A percentile compares a stretch with the other conserved stretches of the same genome.
These are phyloP conservation scores for Lasioglossum baleicum DNA, from an alignment of 1,140 invertebrate genomes.

Conservation along the genomic window DNA sequence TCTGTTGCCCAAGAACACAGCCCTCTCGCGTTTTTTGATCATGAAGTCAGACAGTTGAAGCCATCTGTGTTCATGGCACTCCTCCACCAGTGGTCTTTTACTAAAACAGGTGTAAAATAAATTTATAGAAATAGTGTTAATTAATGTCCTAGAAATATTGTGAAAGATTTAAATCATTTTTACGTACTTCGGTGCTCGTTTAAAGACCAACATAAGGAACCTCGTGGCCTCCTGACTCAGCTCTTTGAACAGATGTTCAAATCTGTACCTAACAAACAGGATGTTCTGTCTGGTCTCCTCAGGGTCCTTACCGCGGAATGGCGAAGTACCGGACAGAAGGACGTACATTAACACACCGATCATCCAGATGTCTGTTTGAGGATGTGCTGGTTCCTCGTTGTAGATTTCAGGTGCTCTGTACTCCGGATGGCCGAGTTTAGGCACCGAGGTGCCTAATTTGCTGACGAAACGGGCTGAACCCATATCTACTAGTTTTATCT, in stretches of 20 bases:
- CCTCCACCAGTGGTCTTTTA: conserved; percentile 95
- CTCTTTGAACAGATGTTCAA: conserved; percentile 96
- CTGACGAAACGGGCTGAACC: conserved; percentile 90
- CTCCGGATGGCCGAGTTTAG: conserved; percentile 85
- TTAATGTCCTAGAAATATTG: too few species aligned
- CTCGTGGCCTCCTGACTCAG: conserved; percentile 95
- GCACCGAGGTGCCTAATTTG: conserved; percentile 88
- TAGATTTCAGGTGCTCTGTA: conserved; percentile 96
- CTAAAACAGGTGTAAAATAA: conserved; percentile 80
- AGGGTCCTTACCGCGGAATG: conserved; percentile 91
- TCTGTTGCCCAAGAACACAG: conserved; percentile 90
- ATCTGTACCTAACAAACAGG: conserved; percentile 94
- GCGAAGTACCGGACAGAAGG: conserved; percentile 95
- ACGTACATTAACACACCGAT: conserved; percentile 95
- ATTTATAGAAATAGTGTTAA: background rate
- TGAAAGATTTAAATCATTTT: conserved; percentile 6
- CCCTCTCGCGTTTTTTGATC: conserved; percentile 94
- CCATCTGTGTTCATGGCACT: conserved; percentile 98
- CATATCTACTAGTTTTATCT: conserved; percentile 96
- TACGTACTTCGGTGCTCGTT: conserved; percentile 92
- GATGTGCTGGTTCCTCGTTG: conserved; percentile 90
- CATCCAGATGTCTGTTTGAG: conserved; percentile 97
- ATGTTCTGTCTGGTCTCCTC: conserved; percentile 95
- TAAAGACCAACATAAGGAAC: conserved; percentile 97
- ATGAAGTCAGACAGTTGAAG: conserved; percentile 94